phyloP scores from a whole-genome alignment of 2,888 invertebrate genomes.

The Sthenelais limicola region DNA sequence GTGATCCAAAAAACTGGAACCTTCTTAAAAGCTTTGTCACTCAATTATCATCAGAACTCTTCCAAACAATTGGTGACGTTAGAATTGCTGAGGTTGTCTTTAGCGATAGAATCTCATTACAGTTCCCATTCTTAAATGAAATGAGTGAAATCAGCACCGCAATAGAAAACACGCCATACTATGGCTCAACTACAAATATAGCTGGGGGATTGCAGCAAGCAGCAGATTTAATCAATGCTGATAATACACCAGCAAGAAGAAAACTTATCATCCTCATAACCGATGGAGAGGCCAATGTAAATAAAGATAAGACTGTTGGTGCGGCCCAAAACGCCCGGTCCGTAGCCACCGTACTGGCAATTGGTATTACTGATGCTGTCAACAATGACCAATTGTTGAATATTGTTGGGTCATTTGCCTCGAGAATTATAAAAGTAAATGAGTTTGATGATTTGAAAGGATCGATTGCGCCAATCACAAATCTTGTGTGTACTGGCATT shows the following conservation, averaged over 20 bases:
- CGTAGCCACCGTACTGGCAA: neutral
- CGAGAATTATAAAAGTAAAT: too few relatives aligned
- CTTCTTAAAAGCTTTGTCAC: conserved; percentile 3
- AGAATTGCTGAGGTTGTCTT: conserved; percentile 11
- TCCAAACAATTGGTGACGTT: neutral
- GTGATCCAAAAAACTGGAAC: conserved; percentile 21
- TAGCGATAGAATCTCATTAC: neutral
- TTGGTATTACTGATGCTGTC: conserved; percentile 2
- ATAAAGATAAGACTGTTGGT: neutral
- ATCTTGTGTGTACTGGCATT: too few relatives aligned
- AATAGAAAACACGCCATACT: neutral
- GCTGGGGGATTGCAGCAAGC: neutral
- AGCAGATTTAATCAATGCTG: neutral
- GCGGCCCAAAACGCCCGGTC: neutral
- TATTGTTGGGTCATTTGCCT: neutral
- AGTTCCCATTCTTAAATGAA: neutral
- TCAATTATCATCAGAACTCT: neutral
- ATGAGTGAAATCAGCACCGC: neutral
- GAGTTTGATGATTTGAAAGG: too few relatives aligned
- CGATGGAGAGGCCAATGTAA: conserved; percentile 17
- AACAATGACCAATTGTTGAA: neutral
- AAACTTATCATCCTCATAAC: conserved; percentile 19
- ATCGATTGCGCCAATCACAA: too few relatives aligned
- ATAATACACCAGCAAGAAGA: neutral
- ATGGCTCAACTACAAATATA: conserved; percentile 1